Evolutionary conservation across 2,888 invertebrate genomes (phyloP), one percentile per base, ranked within the genome.

Genomic region (Andrena praecox): DNA sequence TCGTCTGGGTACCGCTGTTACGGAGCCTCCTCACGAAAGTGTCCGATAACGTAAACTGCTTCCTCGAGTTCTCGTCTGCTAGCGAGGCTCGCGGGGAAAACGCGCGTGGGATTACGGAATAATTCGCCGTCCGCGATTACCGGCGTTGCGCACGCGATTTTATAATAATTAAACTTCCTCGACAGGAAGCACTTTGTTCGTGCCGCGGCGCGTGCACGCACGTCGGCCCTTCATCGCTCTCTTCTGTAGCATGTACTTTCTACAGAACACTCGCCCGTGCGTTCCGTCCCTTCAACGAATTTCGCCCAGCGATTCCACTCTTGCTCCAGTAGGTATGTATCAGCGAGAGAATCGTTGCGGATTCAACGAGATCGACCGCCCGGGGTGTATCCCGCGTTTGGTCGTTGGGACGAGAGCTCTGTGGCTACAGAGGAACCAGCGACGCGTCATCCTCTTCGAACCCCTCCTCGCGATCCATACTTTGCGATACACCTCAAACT

Each of bases 161-260:
- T 80, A 81, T 85, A 86, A 87, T 87, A 84, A 87, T 87, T 87
- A 87, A 84, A 86, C 81, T 83, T 86, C 87, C 87, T 76, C 76
- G n/a, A 8, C 64, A 35, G 77, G 79, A 80, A 82, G 78, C 60
- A 77, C 78, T 84, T 85, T 75, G 75, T 82, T 66, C 59, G 62
- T 50, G 56, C 63, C 67, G 70, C 74, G 60, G 31, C n/a, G 67
- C 35, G 50, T 20, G n/a, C 35, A 71, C 66, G 27, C 35, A n/a
- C 33, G 27, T 35, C 33, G 24, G 16, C 62, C 5, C 35, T 62
- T 63, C 50, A 8, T 35, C 48, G 10, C 42, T 71, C 8, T n/a
- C 12, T 20, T 24, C 7, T 29, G 56, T 29, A 31, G 4, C 52
- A 20, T 2, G 20, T 27, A 59, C 56, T 59, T 77, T 60, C 48